Evolutionary conservation across 2,113 vertebrate species (phyloP), one percentile per base, ranked within the genome.

Genomic region (Entelurus aequoreus): DNA sequence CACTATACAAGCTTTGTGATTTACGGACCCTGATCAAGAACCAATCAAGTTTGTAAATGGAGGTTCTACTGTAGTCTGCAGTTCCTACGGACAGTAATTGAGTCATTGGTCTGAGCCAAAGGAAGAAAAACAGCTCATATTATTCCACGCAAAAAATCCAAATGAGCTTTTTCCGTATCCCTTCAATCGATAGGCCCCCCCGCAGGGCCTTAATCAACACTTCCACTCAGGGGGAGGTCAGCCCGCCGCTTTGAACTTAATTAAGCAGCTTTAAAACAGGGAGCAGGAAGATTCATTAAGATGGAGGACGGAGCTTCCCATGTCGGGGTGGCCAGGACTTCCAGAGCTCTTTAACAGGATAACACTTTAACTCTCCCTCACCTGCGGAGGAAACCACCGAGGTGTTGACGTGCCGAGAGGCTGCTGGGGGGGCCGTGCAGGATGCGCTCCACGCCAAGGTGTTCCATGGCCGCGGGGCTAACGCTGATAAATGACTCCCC

Each of bases 401-500:
- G 66, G 76, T 37, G 71, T 58, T 59, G 65, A 58, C 47, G 72
- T 44, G 79, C 37, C 67, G 72, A 65, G 58, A 74, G 81, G 71
- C 71, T 72, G 81, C 83, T 78, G 73, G 74, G 73, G 72, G 74
- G 78, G 82, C 76, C 44, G 77, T 71, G 76, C 82, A 78, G 85
- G 77, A 75, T 84, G 83, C 77, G 85, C 85, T 75, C 81, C 76
- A 80, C 64, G 85, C 85, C 88, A 90, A 90, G 87, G 88, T 87
- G 88, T 80, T 89, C 83, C 66, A 63, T 87, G 81, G 89, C 88
- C 87, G 46, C 69, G 75, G 74, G 87, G 81, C 86, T 90, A 91
- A 91, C 86, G 76, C 85, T 91, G 90, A 92, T 90, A 87, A 91
- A 92, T 90, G 90, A 86, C 84, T 87, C 84, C 84, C 87, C 87